Percentiles rank a stretch among this genome's conserved stretches.
phyloP scores from a whole-genome alignment of 2,113 vertebrate genomes.

The Brachionichthys hirsutus region DNA sequence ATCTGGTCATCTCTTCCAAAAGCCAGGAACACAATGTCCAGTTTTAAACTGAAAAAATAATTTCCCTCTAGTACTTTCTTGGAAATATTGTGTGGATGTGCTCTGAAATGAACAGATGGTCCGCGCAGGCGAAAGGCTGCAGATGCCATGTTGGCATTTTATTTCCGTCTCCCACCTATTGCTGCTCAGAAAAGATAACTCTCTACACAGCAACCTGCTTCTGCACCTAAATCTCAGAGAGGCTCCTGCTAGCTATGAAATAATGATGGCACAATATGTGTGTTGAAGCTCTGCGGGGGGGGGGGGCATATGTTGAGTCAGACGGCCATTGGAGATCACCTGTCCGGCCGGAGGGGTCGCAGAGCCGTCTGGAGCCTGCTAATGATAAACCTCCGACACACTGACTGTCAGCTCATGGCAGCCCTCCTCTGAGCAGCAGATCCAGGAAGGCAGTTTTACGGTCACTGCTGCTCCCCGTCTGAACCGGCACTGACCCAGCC shows the following conservation, averaged over 20 bases:
- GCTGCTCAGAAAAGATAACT: not conserved
- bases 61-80: not conserved
- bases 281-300: slow-evolving; percentile 53
- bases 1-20: not conserved
- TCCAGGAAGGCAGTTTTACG: slow-evolving; percentile 44
- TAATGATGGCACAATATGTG: slow-evolving; percentile 67
- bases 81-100: too few species aligned
- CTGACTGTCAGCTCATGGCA: slow-evolving; percentile 59
- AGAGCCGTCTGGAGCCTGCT: slow-evolving; percentile 61
- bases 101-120: too few species aligned
- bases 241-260: slow-evolving; percentile 64
- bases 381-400: slow-evolving; percentile 68
- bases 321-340: slow-evolving; percentile 60
- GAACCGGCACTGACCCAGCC: slow-evolving; percentile 42
- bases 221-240: slow-evolving; percentile 39
- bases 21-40: too few species aligned
- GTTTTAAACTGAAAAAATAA: not conserved
- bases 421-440: slow-evolving; percentile 45
- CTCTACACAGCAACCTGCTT: slow-evolving; percentile 30
- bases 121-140: not conserved
- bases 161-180: slow-evolving; percentile 14
- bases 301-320: slow-evolving; percentile 68
- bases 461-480: slow-evolving; percentile 36
- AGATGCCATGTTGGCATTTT: slow-evolving; percentile 5
- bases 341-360: slow-evolving; percentile 58